phyloP scores from a whole-genome alignment of 1,140 invertebrate genomes.

The Drosophila dunni region DNA sequence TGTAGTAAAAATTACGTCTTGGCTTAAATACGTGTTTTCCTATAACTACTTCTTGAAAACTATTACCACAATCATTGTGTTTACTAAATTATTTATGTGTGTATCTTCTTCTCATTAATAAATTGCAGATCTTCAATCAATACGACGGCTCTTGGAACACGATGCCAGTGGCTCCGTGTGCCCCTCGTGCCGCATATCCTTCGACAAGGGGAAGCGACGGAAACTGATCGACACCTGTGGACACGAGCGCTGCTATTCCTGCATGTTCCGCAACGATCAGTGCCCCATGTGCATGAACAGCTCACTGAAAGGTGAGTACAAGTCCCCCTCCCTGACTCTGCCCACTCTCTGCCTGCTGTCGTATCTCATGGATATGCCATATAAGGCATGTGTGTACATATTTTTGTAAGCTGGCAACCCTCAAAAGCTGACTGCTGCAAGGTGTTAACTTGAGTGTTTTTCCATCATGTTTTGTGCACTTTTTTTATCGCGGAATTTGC shows the following conservation, averaged over 20 bases:
- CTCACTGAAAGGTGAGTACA: conserved; percentile 78
- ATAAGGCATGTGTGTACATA: conserved; percentile 59
- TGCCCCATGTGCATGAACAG: conserved; percentile 92
- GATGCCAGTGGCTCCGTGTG: conserved; percentile 88
- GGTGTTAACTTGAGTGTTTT: conserved; percentile 47
- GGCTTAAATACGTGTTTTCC: conserved; percentile 25
- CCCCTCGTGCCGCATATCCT: conserved; percentile 95
- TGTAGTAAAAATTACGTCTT: conserved; percentile 7
- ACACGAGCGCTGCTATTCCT: conserved; percentile 96
- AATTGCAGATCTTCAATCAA: conserved; percentile 90
- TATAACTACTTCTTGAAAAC: background rate
- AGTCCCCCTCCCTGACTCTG: background rate
- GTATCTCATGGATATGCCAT: conserved; percentile 62
- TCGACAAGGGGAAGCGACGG: conserved; percentile 97
- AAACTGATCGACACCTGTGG: conserved; percentile 97
- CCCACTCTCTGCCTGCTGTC: conserved; percentile 9
- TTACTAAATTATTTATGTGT: conserved; percentile 23
- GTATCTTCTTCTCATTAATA: conserved; percentile 68
- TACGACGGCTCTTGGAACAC: conserved; percentile 84
- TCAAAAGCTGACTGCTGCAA: conserved; percentile 34
- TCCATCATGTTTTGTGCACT: conserved; percentile 24
- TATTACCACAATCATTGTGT: conserved; percentile 27
- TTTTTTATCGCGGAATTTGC: conserved; percentile 41
- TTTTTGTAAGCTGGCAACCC: conserved; percentile 58
- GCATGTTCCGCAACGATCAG: conserved; percentile 95